A percentile compares a stretch with the other conserved stretches of the same genome.
Conservation (phyloP, 2,113 vertebrate species). For the Coptodon bakossiorum region DNA sequence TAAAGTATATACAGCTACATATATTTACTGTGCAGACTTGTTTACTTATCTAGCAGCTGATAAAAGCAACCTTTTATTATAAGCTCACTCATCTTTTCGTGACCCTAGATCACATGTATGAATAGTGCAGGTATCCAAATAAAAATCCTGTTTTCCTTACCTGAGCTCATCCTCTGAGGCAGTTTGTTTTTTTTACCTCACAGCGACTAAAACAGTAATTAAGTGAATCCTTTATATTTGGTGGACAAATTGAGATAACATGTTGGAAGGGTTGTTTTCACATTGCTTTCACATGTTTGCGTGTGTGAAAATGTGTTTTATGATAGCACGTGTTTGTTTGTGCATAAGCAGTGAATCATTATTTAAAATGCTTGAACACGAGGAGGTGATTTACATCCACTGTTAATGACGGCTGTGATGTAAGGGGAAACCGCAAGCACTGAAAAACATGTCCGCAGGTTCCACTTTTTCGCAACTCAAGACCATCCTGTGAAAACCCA, state of each 20-base stretch:
- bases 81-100: neutral
- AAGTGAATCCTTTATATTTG: constrained; percentile 31
- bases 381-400: constrained; percentile 1
- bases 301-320: neutral
- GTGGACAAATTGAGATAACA: constrained; percentile 33
- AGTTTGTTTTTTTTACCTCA: neutral
- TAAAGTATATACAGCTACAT: neutral
- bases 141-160: neutral
- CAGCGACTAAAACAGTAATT: constrained; percentile 36
- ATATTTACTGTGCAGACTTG: neutral
- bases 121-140: neutral
- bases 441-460: neutral
- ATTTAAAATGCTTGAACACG: neutral
- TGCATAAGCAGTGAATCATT: neutral
- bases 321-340: neutral
- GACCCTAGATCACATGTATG: neutral
- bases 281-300: neutral
- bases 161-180: neutral
- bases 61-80: neutral
- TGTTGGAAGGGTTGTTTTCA: constrained; percentile 22
- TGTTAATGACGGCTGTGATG: constrained; percentile 13
- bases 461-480: neutral
- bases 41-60: neutral
- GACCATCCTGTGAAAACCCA: neutral
- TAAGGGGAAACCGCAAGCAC: constrained; percentile 3